Evolutionary conservation across 1,140 invertebrate species (phyloP), one percentile per base, ranked within the genome.

Genomic region (Zaprionus lachaisei): DNA sequence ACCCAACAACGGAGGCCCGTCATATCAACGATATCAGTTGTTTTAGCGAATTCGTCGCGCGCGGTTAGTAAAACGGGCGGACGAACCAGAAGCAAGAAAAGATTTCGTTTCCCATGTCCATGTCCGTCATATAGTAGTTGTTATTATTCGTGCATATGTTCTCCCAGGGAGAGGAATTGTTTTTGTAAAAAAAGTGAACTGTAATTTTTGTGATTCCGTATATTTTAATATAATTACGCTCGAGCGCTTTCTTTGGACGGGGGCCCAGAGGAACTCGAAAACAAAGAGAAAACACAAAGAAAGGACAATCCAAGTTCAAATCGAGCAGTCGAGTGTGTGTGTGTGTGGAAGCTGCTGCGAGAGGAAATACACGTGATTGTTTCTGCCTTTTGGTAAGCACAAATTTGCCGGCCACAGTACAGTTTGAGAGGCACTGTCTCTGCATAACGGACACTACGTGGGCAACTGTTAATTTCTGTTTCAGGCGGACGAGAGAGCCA

Each of bases 21-120:
- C 80, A 82, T 90, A 91, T 90, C 85, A 91, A 71, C 77, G 79
- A 83, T 90, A 90, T 91, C 85, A 90, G 82, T 90, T 87, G 85
- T 72, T 91, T 91, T 82, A 72, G 81, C 79, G 85, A 91, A 91
- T 90, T 80, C 86, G 77, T 80, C 68, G 85, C 79, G 86, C 73
- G 77, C 85, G 77, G 79, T 91, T 31, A 57, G 68, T 76, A 65
- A 63, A 74, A 65, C 57, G 44, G 37, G 54, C 54, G 70, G 70
- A 57, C 73, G 47, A 69, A 37, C 68, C 54, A 80, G 64, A 72
- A 55, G 54, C 51, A 47, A 76, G 47, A 66, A 77, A 68, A 72
- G 72, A 76, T 62, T 70, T 73, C 47, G 63, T 61, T 72, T 49
- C 31, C 49, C 55, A 62, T 64, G 68, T 78, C 61, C 68, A 87